Evolutionary conservation across 2,888 invertebrate species (phyloP).

Genomic region (Chrysotoxum bicinctum): DNA sequence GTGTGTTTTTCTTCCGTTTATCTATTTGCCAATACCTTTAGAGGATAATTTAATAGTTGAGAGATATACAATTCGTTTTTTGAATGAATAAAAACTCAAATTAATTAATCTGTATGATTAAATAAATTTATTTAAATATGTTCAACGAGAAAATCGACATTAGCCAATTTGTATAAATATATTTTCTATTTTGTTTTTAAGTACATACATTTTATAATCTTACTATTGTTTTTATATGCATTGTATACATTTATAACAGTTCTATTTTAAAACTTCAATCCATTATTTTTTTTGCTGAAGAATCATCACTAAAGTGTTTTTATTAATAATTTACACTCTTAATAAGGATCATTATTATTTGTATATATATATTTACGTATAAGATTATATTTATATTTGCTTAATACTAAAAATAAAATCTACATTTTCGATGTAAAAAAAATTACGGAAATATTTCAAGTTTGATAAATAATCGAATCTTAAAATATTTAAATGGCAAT

Average conservation of each 20-base stretch:
- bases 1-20: too few species aligned
- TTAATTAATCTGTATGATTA: slow-evolving; percentile 27
- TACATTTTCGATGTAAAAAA: slow-evolving; percentile 59
- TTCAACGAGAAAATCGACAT: slow-evolving; percentile 62
- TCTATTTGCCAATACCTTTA: too few species aligned
- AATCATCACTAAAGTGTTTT: slow-evolving; percentile 15
- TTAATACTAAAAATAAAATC: slow-evolving; percentile 16
- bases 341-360: slow-evolving; percentile 5
- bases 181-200: slow-evolving; percentile 37
- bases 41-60: too few species aligned
- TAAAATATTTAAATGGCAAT: slow-evolving; percentile 48
- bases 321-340: neutral
- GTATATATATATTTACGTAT: slow-evolving; percentile 1
- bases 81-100: neutral
- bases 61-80: too few species aligned
- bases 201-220: slow-evolving; percentile 25
- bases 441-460: slow-evolving; percentile 23
- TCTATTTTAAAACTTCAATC: slow-evolving; percentile 13
- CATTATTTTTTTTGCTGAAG: neutral
- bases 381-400: neutral
- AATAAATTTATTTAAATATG: slow-evolving; percentile 66
- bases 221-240: slow-evolving; percentile 15
- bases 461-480: slow-evolving; percentile 28
- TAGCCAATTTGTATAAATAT: slow-evolving; percentile 69
- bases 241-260: slow-evolving; percentile 36